Evolutionary conservation across 2,113 vertebrate species (phyloP), one percentile per base, ranked within the genome.

Genomic region (Peromyscus leucopus): DNA sequence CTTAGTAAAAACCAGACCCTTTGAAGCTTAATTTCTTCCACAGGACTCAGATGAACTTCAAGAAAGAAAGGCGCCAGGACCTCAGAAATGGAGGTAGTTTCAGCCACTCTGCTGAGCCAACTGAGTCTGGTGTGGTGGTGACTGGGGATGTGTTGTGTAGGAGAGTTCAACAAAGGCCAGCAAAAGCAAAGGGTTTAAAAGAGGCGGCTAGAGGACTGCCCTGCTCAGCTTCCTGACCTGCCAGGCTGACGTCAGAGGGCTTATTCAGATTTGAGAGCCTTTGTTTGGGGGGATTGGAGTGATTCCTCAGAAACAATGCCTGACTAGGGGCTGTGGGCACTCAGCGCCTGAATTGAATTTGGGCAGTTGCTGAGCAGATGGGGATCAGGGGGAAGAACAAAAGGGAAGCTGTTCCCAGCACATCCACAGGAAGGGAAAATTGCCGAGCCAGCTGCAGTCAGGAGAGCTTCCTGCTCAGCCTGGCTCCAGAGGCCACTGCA

Each of bases 391-490:
- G 21, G 96, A 22, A 57, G 97, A 98, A 99, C 98, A 99, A 99
- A 98, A 98, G 98, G 97, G 98, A 98, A 98, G 98, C 98, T 99
- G 98, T 97, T 98, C 97, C 97, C 98, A 98, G 99, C 98, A 98
- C 96, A 98, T 98, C 96, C 98, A 94, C 97, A 98, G 98, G 98
- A 97, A 97, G 76, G 63, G 97, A 98, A 97, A 98, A 95, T 92
- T 97, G 98, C 39, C 0, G 5, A 93, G 71, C 55, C 0, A 92
- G 87, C 57, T 0, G 57, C 96, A 0, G 17, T 65, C 39, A 48
- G 94, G 86, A 98, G 98, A 98, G 94, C 97, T 97, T 98, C 98
- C 97, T 93, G 59, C 42, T 24, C 7, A 9, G 83, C 42, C 61
- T 61, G 39, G 42, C 87, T 85, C 46, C 39, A 39, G 94, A 89